Evolutionary conservation across 2,797 vertebrate genomes (phyloP), one percentile per base, ranked within the genome.

Genomic region (Leuciscus waleckii): DNA sequence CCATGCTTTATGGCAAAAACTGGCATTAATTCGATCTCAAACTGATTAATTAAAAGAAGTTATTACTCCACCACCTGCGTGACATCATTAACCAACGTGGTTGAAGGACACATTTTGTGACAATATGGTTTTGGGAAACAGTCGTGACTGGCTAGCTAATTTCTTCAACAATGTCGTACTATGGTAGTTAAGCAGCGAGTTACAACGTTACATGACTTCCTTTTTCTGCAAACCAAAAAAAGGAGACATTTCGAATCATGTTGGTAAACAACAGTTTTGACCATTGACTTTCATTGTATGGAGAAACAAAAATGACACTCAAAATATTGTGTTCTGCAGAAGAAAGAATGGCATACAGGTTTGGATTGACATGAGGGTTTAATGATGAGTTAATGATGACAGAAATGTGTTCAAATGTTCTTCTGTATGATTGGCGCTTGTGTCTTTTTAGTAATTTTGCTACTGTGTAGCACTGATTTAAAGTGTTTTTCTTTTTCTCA

Each of bases 381-480:
- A 49, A 46, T 41, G 39, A 39, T 8, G 13, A 77, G 75, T 17
- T 58, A 77, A 69, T 70, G 10, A 41, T 71, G 37, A 23, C 10
- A 10, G 1, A 8, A 10, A 39, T 39, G 1, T 16, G 4, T 7
- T 80, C 3, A 68, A 10, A 35, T 32, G 26, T 77, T 41, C 10
- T 68, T 35, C 63, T 82, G 74, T 73, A 68, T 14, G 21, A 21
- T 82, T 86, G 54, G 19, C 32, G 49, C 2, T 54, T 23, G 78
- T 68, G 79, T 68, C 13, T 56, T 68, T 43, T 79, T 19, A 39
- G 21, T 29, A 2, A 51, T 81, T 91, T 92, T 88, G 96, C 96
- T 97, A 97, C 96, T 89, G 92, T 97, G 96, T 97, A 97, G 96
- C 95, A 92, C 90, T 87, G 68, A 86, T 91, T 90, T 92, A 87